A percentile compares a stretch with the other conserved stretches of the same genome.
Evolutionary conservation across 2,888 invertebrate genomes (phyloP).

Genomic region (Automeris io): DNA sequence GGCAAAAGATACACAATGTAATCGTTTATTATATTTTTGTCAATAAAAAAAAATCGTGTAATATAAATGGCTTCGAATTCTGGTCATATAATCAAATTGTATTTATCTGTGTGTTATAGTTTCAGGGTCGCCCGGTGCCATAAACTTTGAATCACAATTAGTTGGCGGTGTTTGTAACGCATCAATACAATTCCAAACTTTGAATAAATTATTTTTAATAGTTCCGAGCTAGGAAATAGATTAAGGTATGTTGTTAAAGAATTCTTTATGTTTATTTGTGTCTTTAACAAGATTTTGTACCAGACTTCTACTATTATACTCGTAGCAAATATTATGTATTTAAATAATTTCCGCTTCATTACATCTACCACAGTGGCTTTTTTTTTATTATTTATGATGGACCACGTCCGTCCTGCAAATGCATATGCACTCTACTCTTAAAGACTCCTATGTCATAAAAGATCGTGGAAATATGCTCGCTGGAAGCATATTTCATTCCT

Average conservation of each 20-base stretch:
- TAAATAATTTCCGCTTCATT: too few relatives aligned
- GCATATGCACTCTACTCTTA: too few relatives aligned
- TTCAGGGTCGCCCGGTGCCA: constrained; percentile 39
- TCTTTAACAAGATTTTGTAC: too few relatives aligned
- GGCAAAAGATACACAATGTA: background rate
- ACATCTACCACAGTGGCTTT: too few relatives aligned
- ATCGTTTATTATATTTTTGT: background rate
- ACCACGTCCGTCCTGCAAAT: too few relatives aligned
- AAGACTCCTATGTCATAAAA: too few relatives aligned
- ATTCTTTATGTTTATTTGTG: too few relatives aligned
- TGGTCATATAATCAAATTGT: background rate
- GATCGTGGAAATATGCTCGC: too few relatives aligned
- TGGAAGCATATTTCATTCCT: too few relatives aligned
- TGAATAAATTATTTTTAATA: constrained; percentile 6
- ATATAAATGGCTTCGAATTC: background rate
- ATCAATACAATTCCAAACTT: constrained; percentile 24
- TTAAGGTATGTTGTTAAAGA: background rate
- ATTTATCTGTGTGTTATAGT: constrained; percentile 2
- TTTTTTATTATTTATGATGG: too few relatives aligned
- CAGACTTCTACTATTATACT: too few relatives aligned
- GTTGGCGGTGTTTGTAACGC: constrained; percentile 23
- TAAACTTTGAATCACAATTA: constrained; percentile 38
- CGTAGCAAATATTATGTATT: too few relatives aligned
- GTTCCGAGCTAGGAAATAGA: background rate
- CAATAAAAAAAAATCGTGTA: background rate